Evolutionary conservation across 2,888 invertebrate species (phyloP).

Genomic region (Plutella xylostella): DNA sequence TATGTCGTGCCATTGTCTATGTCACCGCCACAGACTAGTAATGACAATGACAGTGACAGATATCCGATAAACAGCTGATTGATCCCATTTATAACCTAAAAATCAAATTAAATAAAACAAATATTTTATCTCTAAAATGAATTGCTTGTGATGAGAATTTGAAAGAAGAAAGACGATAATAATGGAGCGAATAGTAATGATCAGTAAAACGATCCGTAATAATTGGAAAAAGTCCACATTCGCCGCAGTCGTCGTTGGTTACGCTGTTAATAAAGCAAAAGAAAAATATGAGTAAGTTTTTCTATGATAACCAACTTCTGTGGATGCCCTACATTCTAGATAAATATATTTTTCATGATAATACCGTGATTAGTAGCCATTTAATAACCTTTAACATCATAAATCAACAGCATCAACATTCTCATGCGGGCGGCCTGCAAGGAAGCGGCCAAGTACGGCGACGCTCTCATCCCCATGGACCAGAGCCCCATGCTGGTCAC

Average conservation of each 20-base stretch:
- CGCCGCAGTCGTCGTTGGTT: slow-evolving; percentile 74
- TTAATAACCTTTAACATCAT: background rate
- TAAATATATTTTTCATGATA: background rate
- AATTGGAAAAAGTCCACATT: slow-evolving; percentile 93
- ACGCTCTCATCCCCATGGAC: slow-evolving; percentile 67
- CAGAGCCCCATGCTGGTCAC: slow-evolving; percentile 80
- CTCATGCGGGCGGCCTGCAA: slow-evolving; percentile 85
- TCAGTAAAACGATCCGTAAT: slow-evolving; percentile 76
- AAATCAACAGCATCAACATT: slow-evolving; percentile 72
- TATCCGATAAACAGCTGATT: too few relatives aligned
- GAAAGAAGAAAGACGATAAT: too few relatives aligned
- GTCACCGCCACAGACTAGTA: too few relatives aligned
- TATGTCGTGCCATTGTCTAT: too few relatives aligned
- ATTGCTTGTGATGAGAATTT: too few relatives aligned
- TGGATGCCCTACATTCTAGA: background rate
- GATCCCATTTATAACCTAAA: too few relatives aligned
- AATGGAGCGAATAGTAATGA: slow-evolving; percentile 72
- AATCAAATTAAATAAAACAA: too few relatives aligned
- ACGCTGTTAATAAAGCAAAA: slow-evolving; percentile 76
- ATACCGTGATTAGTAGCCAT: background rate
- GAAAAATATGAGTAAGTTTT: slow-evolving; percentile 79
- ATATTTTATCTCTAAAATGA: too few relatives aligned
- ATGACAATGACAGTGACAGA: too few relatives aligned
- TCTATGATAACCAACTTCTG: background rate
- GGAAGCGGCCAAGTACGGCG: slow-evolving; percentile 80